Evolutionary conservation across 2,888 invertebrate species (phyloP).

Genomic region (Tupiocoris notatus): DNA sequence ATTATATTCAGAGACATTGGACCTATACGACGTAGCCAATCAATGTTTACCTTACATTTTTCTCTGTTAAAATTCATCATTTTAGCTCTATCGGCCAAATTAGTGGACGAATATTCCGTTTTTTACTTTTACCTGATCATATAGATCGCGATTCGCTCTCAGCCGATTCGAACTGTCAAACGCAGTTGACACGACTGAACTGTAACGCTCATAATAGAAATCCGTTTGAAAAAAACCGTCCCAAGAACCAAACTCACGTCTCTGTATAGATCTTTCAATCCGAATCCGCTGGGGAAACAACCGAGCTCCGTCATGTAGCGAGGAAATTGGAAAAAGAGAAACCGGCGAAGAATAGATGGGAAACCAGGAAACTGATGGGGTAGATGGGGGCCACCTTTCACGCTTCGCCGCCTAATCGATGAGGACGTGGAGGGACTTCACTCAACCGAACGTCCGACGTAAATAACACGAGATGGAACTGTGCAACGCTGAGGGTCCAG

Average conservation of each 20-base stretch:
- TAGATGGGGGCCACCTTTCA: slow-evolving; percentile 1
- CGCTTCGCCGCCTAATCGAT: slow-evolving; percentile 33
- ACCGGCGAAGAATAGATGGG: neutral
- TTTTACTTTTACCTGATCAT: too few species aligned
- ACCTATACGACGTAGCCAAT: too few species aligned
- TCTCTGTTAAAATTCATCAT: too few species aligned
- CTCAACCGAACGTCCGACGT: slow-evolving; percentile 21
- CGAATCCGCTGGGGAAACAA: neutral
- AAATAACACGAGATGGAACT: slow-evolving; percentile 22
- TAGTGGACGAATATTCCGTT: too few species aligned
- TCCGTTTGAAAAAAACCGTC: neutral
- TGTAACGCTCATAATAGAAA: neutral
- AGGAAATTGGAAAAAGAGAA: neutral
- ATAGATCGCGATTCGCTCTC: too few species aligned
- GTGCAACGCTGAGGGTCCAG: neutral
- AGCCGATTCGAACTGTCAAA: neutral
- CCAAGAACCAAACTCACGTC: neutral
- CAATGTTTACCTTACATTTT: too few species aligned
- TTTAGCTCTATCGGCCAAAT: too few species aligned
- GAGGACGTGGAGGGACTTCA: slow-evolving; percentile 32
- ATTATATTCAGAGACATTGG: too few species aligned
- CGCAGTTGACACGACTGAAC: neutral
- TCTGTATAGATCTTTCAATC: neutral
- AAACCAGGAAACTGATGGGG: neutral
- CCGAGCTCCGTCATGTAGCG: neutral